Percentiles rank a stretch among this genome's conserved stretches.
These are phyloP conservation scores for Smutsia gigantea DNA, from an alignment of 2,797 vertebrate species.

Conservation along the genomic window DNA sequence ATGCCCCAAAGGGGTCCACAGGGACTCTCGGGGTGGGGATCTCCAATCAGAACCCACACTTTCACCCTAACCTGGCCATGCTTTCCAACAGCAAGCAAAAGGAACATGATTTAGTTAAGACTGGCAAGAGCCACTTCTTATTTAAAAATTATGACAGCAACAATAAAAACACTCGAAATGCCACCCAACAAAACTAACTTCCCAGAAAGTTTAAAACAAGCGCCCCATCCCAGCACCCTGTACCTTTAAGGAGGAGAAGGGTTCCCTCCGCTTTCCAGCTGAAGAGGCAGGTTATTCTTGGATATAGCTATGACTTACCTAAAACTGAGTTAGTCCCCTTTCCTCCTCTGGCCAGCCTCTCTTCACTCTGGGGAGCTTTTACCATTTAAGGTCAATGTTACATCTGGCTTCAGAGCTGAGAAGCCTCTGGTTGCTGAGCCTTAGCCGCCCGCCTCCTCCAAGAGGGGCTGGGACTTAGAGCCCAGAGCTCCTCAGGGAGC, in stretches of 20 bases:
- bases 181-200: conserved; percentile 60
- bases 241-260: conserved; percentile 92
- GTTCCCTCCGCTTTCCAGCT: conserved; percentile 81
- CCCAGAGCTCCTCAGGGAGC: conserved; percentile 63
- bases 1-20: background rate
- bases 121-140: conserved; percentile 54
- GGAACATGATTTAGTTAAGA: background rate
- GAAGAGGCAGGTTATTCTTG: conserved; percentile 88
- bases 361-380: conserved; percentile 99
- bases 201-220: conserved; percentile 48
- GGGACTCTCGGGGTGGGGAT: background rate
- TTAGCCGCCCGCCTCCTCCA: conserved; percentile 62
- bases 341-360: conserved; percentile 94
- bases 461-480: conserved; percentile 81
- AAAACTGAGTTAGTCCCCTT: conserved; percentile 92
- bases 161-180: conserved; percentile 59
- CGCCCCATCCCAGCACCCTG: conserved; percentile 80
- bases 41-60: background rate
- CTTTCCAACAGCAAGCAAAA: conserved; percentile 42
- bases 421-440: conserved; percentile 76
- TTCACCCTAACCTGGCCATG: conserved; percentile 38
- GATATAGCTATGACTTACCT: conserved; percentile 89
- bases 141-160: conserved; percentile 65
- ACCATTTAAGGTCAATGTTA: conserved; percentile 99
- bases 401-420: conserved; percentile 90